Evolutionary conservation across 2,888 invertebrate genomes (phyloP), one percentile per base, ranked within the genome.

Genomic region (Gastrophysa polygoni): DNA sequence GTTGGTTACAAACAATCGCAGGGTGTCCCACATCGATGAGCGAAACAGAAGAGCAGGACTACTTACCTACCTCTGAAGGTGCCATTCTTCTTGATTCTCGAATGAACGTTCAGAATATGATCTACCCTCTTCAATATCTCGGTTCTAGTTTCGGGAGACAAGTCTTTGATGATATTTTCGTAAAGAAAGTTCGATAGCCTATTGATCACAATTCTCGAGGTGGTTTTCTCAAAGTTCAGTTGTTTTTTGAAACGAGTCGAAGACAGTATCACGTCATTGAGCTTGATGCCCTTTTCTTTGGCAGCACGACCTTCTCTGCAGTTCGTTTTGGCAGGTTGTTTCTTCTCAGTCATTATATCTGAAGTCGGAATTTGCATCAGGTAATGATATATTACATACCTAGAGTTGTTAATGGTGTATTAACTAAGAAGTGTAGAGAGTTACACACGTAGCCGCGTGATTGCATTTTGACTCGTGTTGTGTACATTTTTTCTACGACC

Each of bases 131-230:
- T 48, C 21, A 59, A 48, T 14, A 59, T 20, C 48, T 59, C 59
- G 3, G 48, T 14, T 32, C 54, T 59, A 11, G 59, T 38, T 14
- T 50, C 47, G 11, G 16, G 7, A 4, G 61, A 57, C 8, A 59
- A 16, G 11, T 56, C 56, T 11, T 50, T 43, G 2, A 59, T 28
- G 21, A 68, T 56, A 57, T 63, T 60, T 17, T 68, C 61, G 55
- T 65, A 67, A 2, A 68, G 51, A 38, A 65, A 57, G 17, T 54
- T 62, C 1, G 66, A 57, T n/a, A 68, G 63, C 51, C 61, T 58
- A 47, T 58, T 63, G 8, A 68, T 43, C 28, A 66, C 32, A 43
- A 66, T 28, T 44, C 48, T 54, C n/a, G 59, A 59, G 8, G 54
- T 16, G 18, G 47, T 55, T 28, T 38, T 59, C 11, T 49, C 54